Conservation (phyloP, 1,140 invertebrate genomes). For the Drosophila grimshawi region DNA sequence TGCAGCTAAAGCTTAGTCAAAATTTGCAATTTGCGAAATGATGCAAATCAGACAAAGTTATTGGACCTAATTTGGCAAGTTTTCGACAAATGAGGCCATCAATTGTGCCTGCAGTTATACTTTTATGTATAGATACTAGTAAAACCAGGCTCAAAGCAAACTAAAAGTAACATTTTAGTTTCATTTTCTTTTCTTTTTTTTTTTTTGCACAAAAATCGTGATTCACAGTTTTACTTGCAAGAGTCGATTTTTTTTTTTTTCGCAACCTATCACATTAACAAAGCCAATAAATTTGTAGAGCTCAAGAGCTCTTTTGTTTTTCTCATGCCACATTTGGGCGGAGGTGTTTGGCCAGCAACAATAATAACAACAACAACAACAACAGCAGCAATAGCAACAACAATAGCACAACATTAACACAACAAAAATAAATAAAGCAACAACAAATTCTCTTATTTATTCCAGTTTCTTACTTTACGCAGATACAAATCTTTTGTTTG, state of each 20-base stretch:
- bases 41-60: constrained; percentile 13
- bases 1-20: neutral
- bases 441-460: constrained; percentile 56
- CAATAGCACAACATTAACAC: no score
- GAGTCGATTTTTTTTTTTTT: constrained; percentile 39
- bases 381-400: neutral
- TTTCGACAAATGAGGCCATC: constrained; percentile 9
- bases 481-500: constrained; percentile 63
- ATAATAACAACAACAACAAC: constrained; percentile 3
- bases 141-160: constrained; percentile 3
- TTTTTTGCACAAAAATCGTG: constrained; percentile 60
- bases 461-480: constrained; percentile 55
- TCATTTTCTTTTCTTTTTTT: neutral
- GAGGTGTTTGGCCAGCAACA: constrained; percentile 55
- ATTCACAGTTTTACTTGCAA: constrained; percentile 38
- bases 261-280: constrained; percentile 52
- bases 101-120: constrained; percentile 22
- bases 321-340: constrained; percentile 58
- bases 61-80: constrained; percentile 21
- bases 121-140: neutral
- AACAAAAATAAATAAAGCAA: constrained; percentile 14
- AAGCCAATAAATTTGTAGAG: constrained; percentile 59
- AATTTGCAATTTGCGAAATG: constrained; percentile 11
- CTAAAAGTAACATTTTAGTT: constrained; percentile 8
- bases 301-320: constrained; percentile 54